Percentiles rank a stretch among this genome's conserved stretches.
phyloP scores from a whole-genome alignment of 2,797 vertebrate species.

The Oophaga sylvatica region DNA sequence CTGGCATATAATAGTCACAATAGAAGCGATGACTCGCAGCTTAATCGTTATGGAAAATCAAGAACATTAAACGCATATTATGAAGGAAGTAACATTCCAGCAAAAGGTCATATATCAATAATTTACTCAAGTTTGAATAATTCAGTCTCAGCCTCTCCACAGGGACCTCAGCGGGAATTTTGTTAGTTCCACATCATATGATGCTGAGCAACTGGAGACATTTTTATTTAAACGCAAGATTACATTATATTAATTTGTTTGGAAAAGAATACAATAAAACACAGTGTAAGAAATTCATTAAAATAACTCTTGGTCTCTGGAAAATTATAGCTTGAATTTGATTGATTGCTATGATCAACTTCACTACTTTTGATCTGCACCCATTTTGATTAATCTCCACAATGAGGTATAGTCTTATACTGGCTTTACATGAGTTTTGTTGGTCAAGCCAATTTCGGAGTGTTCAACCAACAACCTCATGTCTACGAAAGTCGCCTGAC shows the following conservation, averaged over 20 bases:
- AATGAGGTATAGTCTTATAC: too few species aligned
- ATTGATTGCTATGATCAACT: background rate
- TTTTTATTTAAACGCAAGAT: background rate
- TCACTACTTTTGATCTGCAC: too few species aligned
- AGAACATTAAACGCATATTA: slow-evolving; percentile 6
- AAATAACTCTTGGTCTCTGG: background rate
- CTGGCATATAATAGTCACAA: background rate
- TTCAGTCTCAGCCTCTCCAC: background rate
- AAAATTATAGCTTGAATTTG: background rate
- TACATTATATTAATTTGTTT: background rate
- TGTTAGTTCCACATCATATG: background rate
- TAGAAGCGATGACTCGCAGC: background rate
- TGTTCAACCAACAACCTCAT: too few species aligned
- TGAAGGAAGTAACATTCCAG: background rate
- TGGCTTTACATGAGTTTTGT: too few species aligned
- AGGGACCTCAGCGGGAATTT: background rate
- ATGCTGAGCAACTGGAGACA: background rate
- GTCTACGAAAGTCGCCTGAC: too few species aligned
- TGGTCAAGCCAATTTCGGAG: too few species aligned
- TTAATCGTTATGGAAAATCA: slow-evolving; percentile 17
- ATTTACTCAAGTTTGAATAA: slow-evolving; percentile 23
- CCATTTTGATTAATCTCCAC: too few species aligned
- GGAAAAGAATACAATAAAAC: too few species aligned
- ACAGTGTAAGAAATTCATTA: background rate
- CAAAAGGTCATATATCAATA: background rate